Evolutionary conservation across 2,113 vertebrate genomes (phyloP), one percentile per base, ranked within the genome.

Genomic region (Bufo gargarizans): DNA sequence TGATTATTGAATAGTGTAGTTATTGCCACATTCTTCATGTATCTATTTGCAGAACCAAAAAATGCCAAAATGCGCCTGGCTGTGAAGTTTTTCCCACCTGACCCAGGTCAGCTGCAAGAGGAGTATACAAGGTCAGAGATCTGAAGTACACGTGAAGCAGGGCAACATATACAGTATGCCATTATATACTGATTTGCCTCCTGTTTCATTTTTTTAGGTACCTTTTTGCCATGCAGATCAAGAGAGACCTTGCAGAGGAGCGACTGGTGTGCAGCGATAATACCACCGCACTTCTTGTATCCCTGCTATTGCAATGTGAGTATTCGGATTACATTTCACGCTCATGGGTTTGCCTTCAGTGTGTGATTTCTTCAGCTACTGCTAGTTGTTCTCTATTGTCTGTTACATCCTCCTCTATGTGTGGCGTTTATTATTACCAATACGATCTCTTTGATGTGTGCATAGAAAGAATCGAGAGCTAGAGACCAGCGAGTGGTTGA

Each of bases 11-110:
- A 47, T 5, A 3, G 5, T 43, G 33, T 9, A 2, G 43, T 74
- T 14, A 79, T 80, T 81, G 8, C 43, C 61, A 45, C 17, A 17
- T 43, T 14, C 12, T 71, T 53, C 10, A 49, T 53, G 6, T 55
- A 11, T 61, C 33, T 71, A 17, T 77, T 91, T 91, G 5, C n/a
- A 99, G 98, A 96, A 91, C 98, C 97, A 77, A 96, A 95, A 92
- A 98, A 95, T 82, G 92, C 96, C 0, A 71, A 97, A 61, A 96
- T 99, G 90, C 96, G 97, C 79, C 95, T 99, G 78, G 97, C 97
- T 0, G 98, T 99, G 0, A 99, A 99, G 90, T 99, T 99, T 90
- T 99, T 99, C 89, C 98, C 98, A 8, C 98, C 98, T 1, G 98
- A 99, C 84, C 98, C 98, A 0, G 97, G 98, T 85, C 98, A 99